Base-by-base conservation (phyloP, 2,888 invertebrate genomes). In the Cheiracanthium punctorium region DNA sequence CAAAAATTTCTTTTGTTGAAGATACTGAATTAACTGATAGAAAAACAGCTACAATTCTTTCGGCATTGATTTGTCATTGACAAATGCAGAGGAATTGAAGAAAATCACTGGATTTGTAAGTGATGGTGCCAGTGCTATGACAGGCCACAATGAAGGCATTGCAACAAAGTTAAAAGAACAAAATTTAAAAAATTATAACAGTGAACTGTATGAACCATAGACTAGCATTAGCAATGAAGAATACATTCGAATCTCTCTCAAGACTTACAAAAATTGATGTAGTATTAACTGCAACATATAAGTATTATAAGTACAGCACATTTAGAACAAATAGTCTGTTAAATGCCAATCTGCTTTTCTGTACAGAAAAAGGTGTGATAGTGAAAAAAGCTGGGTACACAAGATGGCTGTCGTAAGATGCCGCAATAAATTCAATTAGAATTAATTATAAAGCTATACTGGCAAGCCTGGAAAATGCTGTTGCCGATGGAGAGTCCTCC, bases 1-100 rank as follows among this genome's bases (percentile, higher is more conserved):
- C 69, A 29, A 69, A 28, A 69, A 30, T 69, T 10, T 69, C 69
- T 8, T 69, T 32, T 30, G 30, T 69, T 69, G 2, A 69, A 69
- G 30, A 69, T 30, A 4, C 10, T 8, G 29, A 69, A 69, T 1
- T 69, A n/a, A n/a, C n/a, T n/a, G n/a, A n/a, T n/a, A n/a, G n/a
- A n/a, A n/a, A n/a, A n/a, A n/a, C n/a, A n/a, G n/a, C n/a, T n/a
- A n/a, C n/a, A n/a, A n/a, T n/a, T n/a, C n/a, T n/a, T n/a, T n/a
- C n/a, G n/a, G n/a, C 10, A 1, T 30, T 29, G 30, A 69, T 33
- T 30, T 7, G 30, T n/a, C 8, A 69, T 69, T 30, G 32, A 69
- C 0, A 30, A 10, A 29, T 69, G 69, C 30, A 30, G 69, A 29
- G 69, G 14, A 1, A 29, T 69, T 30, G 5, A 7, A 5, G n/a